A percentile compares a stretch with the other conserved stretches of the same genome.
Evolutionary conservation across 2,113 vertebrate species (phyloP).

Genomic region (Crotalus tigris): DNA sequence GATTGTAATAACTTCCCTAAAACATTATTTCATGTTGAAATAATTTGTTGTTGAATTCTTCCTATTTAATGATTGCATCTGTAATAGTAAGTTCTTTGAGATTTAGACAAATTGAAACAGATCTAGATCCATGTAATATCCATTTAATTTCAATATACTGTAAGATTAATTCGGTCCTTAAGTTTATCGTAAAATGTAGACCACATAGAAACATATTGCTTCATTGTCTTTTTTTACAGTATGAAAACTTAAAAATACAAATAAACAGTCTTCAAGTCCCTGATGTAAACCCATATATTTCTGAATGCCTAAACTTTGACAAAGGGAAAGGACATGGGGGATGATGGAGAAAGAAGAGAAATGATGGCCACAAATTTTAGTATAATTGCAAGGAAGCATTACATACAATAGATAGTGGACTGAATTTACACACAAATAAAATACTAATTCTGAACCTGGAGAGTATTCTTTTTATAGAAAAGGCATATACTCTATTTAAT

Average conservation of each 20-base stretch:
- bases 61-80: neutral
- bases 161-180: neutral
- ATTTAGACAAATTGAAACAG: neutral
- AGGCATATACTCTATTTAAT: neutral
- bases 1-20: neutral
- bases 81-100: neutral
- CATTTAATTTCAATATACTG: neutral
- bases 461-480: neutral
- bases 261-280: neutral
- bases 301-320: neutral
- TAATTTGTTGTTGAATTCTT: neutral
- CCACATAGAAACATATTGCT: neutral
- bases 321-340: neutral
- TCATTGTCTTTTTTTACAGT: neutral
- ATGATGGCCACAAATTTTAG: neutral
- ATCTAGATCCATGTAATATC: neutral
- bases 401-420: neutral
- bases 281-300: neutral
- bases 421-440: neutral
- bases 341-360: neutral
- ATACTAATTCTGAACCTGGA: neutral
- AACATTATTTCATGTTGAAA: neutral
- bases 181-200: neutral
- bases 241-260: neutral
- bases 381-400: neutral